Evolutionary conservation across 1,140 invertebrate genomes (phyloP), one percentile per base, ranked within the genome.

Genomic region (Liolophura sinensis): DNA sequence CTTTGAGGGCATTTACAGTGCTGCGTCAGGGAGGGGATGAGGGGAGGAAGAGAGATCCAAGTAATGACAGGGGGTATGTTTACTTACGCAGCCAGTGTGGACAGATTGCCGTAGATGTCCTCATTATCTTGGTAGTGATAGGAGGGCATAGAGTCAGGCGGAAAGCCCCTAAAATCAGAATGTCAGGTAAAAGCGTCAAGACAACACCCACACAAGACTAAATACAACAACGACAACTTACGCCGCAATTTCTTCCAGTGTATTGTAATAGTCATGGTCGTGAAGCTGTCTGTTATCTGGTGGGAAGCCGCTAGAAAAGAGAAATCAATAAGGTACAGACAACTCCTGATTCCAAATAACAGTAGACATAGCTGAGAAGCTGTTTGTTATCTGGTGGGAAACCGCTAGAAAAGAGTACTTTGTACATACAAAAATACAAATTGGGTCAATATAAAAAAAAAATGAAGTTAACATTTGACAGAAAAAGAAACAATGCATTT

Each of bases 51-150:
- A 46, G 49, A 15, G 51, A 20, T 7, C 31, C 51, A 56, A n/a
- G 61, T 68, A 1, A 67, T 49, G 15, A 51, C 31, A 31, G 25
- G 27, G 62, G 46, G 14, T 50, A 46, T 11, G 69, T 65, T 7
- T 72, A 80, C 80, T 86, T 72, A 86, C 84, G 85, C 79, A 12
- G 85, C 85, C 67, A 87, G 70, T 56, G 87, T 85, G 65, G 85
- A 84, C 7, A 88, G 73, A 62, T 85, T 86, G 57, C 83, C 79
- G 72, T 87, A 87, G 60, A 88, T 87, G 70, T 87, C 86, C 61
- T 81, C 79, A 48, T 87, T 86, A 62, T 87, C 82, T n/a, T 85
- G 78, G 56, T 75, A 76, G 58, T 79, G 68, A 61, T 73, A 74
- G 47, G 67, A 57, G 64, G 54, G 15, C 31, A 27, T 63, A 68